Evolutionary conservation across 2,113 vertebrate genomes (phyloP).

Genomic region (Sigmodon hispidus): DNA sequence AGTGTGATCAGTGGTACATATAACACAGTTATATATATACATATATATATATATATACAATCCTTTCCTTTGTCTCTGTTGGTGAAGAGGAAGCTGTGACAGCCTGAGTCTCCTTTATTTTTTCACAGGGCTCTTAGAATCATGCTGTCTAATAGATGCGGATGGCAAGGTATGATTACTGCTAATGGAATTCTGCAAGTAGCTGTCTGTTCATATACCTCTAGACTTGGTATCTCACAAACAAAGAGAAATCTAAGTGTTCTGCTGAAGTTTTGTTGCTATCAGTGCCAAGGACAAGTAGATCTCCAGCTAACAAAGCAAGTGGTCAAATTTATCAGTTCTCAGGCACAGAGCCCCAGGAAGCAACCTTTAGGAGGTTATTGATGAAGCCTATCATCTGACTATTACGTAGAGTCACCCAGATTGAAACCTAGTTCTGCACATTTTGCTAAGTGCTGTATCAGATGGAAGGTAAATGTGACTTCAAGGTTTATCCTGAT

Average conservation of each 20-base stretch:
- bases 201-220: not conserved
- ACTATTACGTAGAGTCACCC: not conserved
- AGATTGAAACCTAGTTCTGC: not conserved
- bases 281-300: not conserved
- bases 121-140: not conserved
- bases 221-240: not conserved
- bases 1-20: too few relatives aligned
- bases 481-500: not conserved
- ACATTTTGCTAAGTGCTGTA: not conserved
- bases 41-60: fast-evolving
- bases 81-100: not conserved
- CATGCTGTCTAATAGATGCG: not conserved
- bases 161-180: not conserved
- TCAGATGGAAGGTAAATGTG: not conserved
- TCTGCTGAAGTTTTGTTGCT: not conserved
- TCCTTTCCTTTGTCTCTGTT: not conserved
- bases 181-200: not conserved
- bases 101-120: not conserved
- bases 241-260: not conserved
- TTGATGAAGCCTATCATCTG: not conserved
- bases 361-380: not conserved
- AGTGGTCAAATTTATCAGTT: not conserved
- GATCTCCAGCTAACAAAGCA: not conserved
- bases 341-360: not conserved
- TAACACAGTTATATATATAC: fast-evolving